These are phyloP conservation scores for Apostichopus japonicus DNA, from an alignment of 35 echinoderm and acorn worm genomes.

Conservation along the genomic window DNA sequence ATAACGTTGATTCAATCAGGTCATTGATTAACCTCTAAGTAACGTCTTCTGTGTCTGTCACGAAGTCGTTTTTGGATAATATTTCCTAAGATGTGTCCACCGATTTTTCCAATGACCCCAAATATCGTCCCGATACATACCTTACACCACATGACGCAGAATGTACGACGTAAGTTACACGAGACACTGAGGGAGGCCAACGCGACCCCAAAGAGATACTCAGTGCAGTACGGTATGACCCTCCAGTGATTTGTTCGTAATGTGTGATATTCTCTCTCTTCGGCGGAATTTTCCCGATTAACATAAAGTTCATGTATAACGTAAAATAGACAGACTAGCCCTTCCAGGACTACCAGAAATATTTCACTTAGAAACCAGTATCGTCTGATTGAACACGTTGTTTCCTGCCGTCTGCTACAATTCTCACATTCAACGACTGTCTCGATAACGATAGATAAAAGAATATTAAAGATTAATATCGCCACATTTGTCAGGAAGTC, in stretches of 20 bases:
- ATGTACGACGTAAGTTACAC: constrained; percentile 25
- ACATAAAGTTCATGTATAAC: constrained; percentile 27
- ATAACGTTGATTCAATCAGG: too few relatives aligned
- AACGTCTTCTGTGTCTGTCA: not conserved
- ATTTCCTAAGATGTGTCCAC: not conserved
- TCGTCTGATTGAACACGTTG: not conserved
- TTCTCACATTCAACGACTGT: constrained; percentile 27
- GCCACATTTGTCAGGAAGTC: constrained; percentile 5
- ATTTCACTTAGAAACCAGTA: constrained; percentile 52
- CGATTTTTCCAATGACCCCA: constrained; percentile 9
- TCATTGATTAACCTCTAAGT: not conserved
- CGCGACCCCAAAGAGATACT: constrained; percentile 15
- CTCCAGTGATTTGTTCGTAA: not conserved
- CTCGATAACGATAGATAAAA: constrained; percentile 30
- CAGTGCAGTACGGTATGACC: not conserved
- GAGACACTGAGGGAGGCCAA: constrained; percentile 14
- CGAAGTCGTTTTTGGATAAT: constrained; percentile 10
- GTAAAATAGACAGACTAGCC: constrained; percentile 26
- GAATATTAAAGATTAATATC: constrained; percentile 24
- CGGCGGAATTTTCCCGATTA: not conserved
- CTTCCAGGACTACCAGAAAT: not conserved
- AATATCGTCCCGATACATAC: constrained; percentile 19
- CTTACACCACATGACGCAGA: constrained; percentile 49
- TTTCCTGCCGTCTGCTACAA: not conserved
- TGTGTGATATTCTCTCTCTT: not conserved